Evolutionary conservation across 2,888 invertebrate genomes (phyloP).

Genomic region (Sepioteuthis lessoniana): DNA sequence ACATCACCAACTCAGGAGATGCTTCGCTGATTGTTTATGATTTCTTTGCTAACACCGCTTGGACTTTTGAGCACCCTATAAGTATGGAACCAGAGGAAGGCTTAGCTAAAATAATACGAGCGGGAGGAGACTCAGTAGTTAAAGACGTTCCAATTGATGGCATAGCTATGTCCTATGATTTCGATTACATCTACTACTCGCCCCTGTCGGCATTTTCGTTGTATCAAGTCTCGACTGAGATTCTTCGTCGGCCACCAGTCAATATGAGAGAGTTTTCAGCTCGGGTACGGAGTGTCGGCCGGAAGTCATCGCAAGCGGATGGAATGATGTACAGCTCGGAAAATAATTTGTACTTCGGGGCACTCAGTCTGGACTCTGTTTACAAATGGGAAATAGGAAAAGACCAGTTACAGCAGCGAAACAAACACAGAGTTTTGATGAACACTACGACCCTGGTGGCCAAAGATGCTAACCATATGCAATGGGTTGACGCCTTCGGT

Average conservation of each 20-base stretch:
- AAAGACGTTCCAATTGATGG: conserved; percentile 57
- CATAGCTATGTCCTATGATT: conserved; percentile 65
- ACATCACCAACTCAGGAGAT: conserved; percentile 61
- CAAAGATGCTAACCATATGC: conserved; percentile 56
- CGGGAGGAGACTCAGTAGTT: background rate
- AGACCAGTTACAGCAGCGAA: conserved; percentile 55
- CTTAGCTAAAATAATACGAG: background rate
- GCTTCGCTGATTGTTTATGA: conserved; percentile 63
- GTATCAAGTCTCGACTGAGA: conserved; percentile 61
- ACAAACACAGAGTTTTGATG: conserved; percentile 53
- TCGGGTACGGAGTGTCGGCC: conserved; percentile 58
- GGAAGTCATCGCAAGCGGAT: conserved; percentile 59
- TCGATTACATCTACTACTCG: conserved; percentile 63
- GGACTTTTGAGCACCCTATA: conserved; percentile 58
- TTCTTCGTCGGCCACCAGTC: conserved; percentile 53
- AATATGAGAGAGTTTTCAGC: conserved; percentile 52
- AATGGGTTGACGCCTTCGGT: conserved; percentile 65
- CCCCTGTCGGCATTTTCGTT: conserved; percentile 59
- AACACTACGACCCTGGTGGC: conserved; percentile 55
- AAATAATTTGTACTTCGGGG: conserved; percentile 61
- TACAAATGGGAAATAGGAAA: conserved; percentile 59
- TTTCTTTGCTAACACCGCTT: conserved; percentile 55
- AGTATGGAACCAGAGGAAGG: conserved; percentile 55
- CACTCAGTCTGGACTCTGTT: conserved; percentile 58
- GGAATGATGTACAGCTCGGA: conserved; percentile 61